A percentile compares a stretch with the other conserved stretches of the same genome.
These are phyloP conservation scores for Gallinago solitaria DNA, from an alignment of 2,797 vertebrate species.

Conservation along the genomic window DNA sequence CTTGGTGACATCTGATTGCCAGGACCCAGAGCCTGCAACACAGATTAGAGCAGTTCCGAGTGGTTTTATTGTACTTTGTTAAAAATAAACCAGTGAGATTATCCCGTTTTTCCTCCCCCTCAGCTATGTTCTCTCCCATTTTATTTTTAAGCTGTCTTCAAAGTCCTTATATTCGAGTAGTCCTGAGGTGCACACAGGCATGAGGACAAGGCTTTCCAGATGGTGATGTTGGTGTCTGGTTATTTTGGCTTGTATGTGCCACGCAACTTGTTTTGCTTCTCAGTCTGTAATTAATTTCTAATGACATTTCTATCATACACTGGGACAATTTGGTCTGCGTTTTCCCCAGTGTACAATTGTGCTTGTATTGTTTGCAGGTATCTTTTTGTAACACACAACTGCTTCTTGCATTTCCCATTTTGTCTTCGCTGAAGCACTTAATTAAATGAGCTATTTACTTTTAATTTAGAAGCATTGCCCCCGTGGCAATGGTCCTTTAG, in stretches of 20 bases:
- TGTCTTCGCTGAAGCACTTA: slow-evolving; percentile 36
- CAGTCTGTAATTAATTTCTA: slow-evolving; percentile 49
- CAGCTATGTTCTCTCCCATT: neutral
- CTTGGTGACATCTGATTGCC: neutral
- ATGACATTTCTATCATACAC: neutral
- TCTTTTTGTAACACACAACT: neutral
- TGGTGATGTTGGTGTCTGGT: neutral
- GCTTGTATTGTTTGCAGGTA: neutral
- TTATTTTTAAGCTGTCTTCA: slow-evolving; percentile 17
- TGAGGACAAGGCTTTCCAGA: neutral
- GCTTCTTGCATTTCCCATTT: slow-evolving; percentile 26
- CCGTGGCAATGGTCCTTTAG: neutral
- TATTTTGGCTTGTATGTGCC: neutral
- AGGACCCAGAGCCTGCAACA: neutral
- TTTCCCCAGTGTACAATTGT: neutral
- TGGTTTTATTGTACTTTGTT: neutral
- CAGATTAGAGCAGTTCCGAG: neutral
- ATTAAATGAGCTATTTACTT: slow-evolving; percentile 68
- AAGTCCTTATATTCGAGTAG: neutral
- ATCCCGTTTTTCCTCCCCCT: neutral
- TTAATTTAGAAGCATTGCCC: slow-evolving; percentile 51
- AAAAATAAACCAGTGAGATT: slow-evolving; percentile 49
- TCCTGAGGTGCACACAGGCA: neutral
- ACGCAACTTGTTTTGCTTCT: neutral
- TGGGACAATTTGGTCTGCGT: neutral